A percentile compares a stretch with the other conserved stretches of the same genome.
phyloP scores from a whole-genome alignment of 1,140 invertebrate species.

The Platorchestia sp. region DNA sequence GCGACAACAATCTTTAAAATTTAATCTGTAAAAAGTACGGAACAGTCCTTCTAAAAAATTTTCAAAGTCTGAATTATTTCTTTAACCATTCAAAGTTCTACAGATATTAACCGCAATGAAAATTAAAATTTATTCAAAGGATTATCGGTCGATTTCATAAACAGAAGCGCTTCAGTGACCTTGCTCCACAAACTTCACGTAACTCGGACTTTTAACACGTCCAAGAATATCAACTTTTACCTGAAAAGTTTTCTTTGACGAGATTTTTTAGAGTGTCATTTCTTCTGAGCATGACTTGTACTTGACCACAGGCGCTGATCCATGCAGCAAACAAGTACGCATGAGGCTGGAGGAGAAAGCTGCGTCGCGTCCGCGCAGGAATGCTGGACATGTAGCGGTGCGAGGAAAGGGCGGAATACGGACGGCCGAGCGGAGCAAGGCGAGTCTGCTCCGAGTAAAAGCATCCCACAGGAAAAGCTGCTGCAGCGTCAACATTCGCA shows the following conservation, averaged over 20 bases:
- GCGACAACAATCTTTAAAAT: neutral
- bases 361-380: conserved; percentile 1
- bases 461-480: neutral
- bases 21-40: neutral
- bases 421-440: neutral
- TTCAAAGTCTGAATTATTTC: neutral
- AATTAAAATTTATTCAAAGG: neutral
- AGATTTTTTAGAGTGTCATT: neutral
- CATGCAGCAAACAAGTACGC: neutral
- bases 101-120: too few relatives aligned
- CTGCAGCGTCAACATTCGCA: neutral
- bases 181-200: neutral
- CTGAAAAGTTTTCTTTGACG: neutral
- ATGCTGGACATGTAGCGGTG: conserved; percentile 13
- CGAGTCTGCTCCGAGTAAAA: neutral
- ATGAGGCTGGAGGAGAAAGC: conserved; percentile 8
- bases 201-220: neutral
- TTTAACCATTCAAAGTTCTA: neutral
- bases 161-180: neutral
- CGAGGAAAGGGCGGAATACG: neutral
- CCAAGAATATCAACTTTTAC: neutral
- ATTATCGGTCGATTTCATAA: neutral
- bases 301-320: neutral
- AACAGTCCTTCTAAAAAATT: neutral
- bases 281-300: neutral